Evolutionary conservation across 2,113 vertebrate genomes (phyloP), one percentile per base, ranked within the genome.

Genomic region (Hippocampus abdominalis): DNA sequence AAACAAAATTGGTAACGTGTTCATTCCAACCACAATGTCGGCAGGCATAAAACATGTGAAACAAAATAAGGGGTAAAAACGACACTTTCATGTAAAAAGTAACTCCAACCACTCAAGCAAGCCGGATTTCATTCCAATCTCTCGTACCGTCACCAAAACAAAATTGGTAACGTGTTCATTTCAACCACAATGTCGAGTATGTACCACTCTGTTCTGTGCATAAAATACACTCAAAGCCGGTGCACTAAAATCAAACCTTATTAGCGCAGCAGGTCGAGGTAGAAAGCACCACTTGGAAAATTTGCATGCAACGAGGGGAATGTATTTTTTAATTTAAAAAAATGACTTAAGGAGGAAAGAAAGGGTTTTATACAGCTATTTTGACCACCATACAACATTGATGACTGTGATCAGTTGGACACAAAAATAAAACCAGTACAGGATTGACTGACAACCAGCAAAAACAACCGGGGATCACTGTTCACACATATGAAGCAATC

Each of bases 231-330:
- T 60, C 57, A 60, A 60, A 29, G 61, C 61, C 23, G 61, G 21
- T 42, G 21, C 36, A 40, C 49, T 53, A 40, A 25, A 13, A 64
- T 48, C 18, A 29, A 21, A 70, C 9, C 42, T 44, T 44, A 11
- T 13, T 74, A 74, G 78, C 69, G 21, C 70, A 23, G 62, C 3
- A 74, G 73, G 73, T 68, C 76, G 83, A 85, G 84, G 84, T 82
- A 84, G 84, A 71, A 49, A 72, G 77, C 16, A 68, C 75, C 62
- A 71, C 12, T 25, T 23, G 39, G 39, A n/a, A 42, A 64, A 25
- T 3, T 18, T 29, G 27, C 40, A n/a, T 44, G 42, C 13, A 13
- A 44, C n/a, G n/a, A n/a, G n/a, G n/a, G n/a, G n/a, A n/a, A n/a
- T n/a, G n/a, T n/a, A n/a, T n/a, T n/a, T n/a, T n/a, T n/a, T n/a